Conservation (phyloP, 2,797 vertebrate genomes). For the Lepilemur septentrionalis region DNA sequence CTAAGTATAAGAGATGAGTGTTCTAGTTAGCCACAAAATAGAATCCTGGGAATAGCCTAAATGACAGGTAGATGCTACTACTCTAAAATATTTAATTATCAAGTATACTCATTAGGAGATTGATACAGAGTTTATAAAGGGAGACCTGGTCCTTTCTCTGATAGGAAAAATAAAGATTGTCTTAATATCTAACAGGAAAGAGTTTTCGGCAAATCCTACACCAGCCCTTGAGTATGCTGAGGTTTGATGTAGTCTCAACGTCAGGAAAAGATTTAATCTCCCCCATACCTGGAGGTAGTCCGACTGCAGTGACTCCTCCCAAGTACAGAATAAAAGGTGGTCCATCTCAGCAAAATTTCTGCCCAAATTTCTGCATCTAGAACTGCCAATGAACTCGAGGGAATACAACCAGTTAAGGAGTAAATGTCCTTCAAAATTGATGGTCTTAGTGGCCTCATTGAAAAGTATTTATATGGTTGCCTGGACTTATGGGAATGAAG, state of each 20-base stretch:
- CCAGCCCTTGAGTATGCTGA: background rate
- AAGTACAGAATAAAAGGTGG: background rate
- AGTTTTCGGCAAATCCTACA: background rate
- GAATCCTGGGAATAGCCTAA: background rate
- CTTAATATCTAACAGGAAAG: background rate
- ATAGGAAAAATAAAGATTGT: background rate
- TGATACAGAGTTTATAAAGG: background rate
- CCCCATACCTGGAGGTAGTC: background rate
- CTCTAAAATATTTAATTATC: background rate
- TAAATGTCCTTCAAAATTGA: background rate
- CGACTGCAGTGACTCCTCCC: background rate
- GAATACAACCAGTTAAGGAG: too few relatives aligned
- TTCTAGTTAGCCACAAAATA: background rate
- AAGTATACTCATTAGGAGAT: background rate
- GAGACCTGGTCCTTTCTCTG: background rate
- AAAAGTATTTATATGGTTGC: background rate
- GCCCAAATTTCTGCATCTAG: background rate
- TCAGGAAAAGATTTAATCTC: background rate
- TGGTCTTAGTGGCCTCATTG: background rate
- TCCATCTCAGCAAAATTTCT: background rate
- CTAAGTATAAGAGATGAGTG: background rate
- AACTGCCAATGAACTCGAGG: background rate
- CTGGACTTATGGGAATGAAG: background rate
- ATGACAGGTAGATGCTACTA: background rate
- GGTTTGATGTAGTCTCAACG: background rate